Conservation (phyloP, 1,140 invertebrate genomes). For the Bilobella aurantiaca region DNA sequence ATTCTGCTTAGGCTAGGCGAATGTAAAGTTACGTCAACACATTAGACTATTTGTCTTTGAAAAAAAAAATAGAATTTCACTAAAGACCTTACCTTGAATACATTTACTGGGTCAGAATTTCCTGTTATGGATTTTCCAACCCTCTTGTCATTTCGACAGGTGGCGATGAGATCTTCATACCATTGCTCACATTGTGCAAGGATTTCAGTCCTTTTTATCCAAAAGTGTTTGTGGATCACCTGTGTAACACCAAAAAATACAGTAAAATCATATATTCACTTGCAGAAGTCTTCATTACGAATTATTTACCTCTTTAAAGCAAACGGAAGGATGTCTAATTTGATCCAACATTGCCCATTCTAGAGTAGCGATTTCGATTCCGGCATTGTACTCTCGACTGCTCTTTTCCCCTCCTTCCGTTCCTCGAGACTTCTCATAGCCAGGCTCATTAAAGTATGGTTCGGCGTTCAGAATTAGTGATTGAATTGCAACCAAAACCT, state of each 20-base stretch:
- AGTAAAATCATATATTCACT: neutral
- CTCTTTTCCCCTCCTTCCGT: constrained; percentile 77
- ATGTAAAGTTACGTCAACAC: too few species aligned
- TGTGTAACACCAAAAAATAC: constrained; percentile 39
- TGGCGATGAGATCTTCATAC: constrained; percentile 69
- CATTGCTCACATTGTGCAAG: constrained; percentile 77
- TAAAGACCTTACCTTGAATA: constrained; percentile 65
- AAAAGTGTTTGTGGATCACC: constrained; percentile 88
- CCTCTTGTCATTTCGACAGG: constrained; percentile 59
- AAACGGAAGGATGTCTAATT: constrained; percentile 77
- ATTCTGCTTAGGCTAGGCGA: too few species aligned
- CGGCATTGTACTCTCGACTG: constrained; percentile 86
- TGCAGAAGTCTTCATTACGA: neutral
- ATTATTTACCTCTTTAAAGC: constrained; percentile 70
- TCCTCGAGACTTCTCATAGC: constrained; percentile 83
- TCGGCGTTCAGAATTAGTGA: constrained; percentile 89
- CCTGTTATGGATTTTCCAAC: constrained; percentile 61
- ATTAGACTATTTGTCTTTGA: neutral
- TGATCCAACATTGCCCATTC: constrained; percentile 95
- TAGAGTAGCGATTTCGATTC: constrained; percentile 87
- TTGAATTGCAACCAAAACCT: constrained; percentile 92
- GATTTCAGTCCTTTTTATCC: constrained; percentile 85
- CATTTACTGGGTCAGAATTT: constrained; percentile 51
- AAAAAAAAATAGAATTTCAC: neutral
- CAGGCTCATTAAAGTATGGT: constrained; percentile 97